Conservation (phyloP, 2,113 vertebrate species). For the Xiphorhynchus elegans region DNA sequence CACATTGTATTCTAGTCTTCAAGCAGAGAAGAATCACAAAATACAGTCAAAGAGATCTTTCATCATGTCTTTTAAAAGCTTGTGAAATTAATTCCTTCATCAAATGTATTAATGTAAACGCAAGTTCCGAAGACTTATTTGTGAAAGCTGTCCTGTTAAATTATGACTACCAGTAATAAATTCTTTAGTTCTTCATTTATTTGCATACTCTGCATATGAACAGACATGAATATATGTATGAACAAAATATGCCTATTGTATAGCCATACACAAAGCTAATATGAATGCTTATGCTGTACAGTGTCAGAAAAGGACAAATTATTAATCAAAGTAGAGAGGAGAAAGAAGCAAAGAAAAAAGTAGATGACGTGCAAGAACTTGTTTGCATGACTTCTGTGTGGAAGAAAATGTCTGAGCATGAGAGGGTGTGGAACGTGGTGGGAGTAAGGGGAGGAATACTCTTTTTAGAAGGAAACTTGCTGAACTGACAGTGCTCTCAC, state of each 20-base stretch:
- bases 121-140: conserved; percentile 10
- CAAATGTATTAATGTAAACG: conserved; percentile 19
- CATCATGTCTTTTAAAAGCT: not conserved
- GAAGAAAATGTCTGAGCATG: not conserved
- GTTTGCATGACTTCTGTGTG: not conserved
- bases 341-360: not conserved
- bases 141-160: conserved; percentile 10
- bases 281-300: not conserved
- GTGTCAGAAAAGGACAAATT: conserved; percentile 18
- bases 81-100: not conserved
- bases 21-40: not conserved
- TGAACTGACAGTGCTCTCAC: not conserved
- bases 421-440: not conserved
- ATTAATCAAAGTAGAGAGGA: not conserved
- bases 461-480: not conserved
- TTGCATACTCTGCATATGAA: not conserved
- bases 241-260: conserved; percentile 38
- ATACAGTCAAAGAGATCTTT: not conserved
- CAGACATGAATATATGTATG: not conserved
- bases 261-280: not conserved
- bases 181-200: conserved; percentile 27
- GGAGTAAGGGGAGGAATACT: not conserved
- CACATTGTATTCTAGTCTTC: not conserved
- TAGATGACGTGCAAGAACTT: not conserved
- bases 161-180: conserved; percentile 28